Base-by-base conservation (phyloP, 2,888 invertebrate genomes). In the Drosophila meridiana region DNA sequence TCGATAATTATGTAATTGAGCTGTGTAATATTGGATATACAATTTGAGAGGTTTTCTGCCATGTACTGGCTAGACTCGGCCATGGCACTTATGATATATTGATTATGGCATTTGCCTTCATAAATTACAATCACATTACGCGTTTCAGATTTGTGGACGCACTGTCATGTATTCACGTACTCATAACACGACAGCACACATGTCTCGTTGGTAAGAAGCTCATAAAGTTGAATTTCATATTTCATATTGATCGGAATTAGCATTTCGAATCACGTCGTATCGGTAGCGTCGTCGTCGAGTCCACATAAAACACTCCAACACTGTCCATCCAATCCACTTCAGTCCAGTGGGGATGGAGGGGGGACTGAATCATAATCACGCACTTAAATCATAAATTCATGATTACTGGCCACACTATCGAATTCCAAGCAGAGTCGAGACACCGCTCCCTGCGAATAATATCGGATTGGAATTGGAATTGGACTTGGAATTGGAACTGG, bases 301-400 rank as follows among this genome's bases (percentile, higher is more conserved):
- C 78, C 72, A 76, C 73, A 73, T 66, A 64, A 62, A 66, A 58
- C 48, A 58, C 45, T 40, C 50, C 47, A 28, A 28, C 47, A 13
- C 47, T 7, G 47, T 13, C 13, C 6, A 0, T 28, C 30, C 13
- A 28, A 32, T 6, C 4, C 45, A 52, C 28, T 48, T 62, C 43
- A 40, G 34, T 26, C 45, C 11, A 11, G 26, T 9, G 11, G 45
- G 45, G 66, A 56, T 1, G 52, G 13, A 7, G 13, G 28, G 26
- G 28, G 28, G 7, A 8, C 7, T 13, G 28, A 69, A 69, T 80
- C 72, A 84, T 87, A 87, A 83, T 83, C 91, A 87, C 77, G 88
- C 80, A 80, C 71, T 89, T 85, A 78, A 82, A 89, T 90, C 91
- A 91, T 91, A 90, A 90, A 91, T 91, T 83, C 85, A 80, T 88